Conservation (phyloP, 2,888 invertebrate genomes). For the Icerya purchasi region DNA sequence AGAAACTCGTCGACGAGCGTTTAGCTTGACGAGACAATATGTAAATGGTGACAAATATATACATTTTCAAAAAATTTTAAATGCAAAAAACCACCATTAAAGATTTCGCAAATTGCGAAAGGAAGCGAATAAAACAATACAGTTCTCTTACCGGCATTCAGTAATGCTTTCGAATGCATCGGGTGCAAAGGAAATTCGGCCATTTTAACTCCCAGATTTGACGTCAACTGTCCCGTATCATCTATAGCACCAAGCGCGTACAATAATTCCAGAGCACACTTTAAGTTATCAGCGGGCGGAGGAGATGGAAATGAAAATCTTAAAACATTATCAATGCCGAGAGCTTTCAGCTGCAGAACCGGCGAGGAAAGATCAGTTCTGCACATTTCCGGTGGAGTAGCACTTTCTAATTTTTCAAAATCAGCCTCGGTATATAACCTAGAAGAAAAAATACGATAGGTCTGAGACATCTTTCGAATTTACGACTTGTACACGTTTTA, state of each 20-base stretch:
- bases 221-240: conserved; percentile 50
- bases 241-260: conserved; percentile 69
- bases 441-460: no score
- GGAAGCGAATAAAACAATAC: no score
- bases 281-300: conserved; percentile 70
- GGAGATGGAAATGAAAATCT: conserved; percentile 80
- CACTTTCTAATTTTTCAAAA: conserved; percentile 40
- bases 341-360: conserved; percentile 72
- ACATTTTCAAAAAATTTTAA: no score
- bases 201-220: conserved; percentile 56
- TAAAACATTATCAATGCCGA: conserved; percentile 80
- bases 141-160: conserved; percentile 53
- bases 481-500: no score
- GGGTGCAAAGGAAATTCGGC: conserved; percentile 82
- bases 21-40: no score
- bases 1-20: no score
- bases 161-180: conserved; percentile 63
- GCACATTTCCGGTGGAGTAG: conserved; percentile 81
- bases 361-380: conserved; percentile 66
- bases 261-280: conserved; percentile 64
- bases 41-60: no score
- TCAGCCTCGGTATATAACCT: conserved; percentile 61
- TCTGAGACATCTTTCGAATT: no score
- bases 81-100: no score
- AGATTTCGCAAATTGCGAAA: no score